Evolutionary conservation across 2,797 vertebrate species (phyloP).

Genomic region (Argyrosomus regius): DNA sequence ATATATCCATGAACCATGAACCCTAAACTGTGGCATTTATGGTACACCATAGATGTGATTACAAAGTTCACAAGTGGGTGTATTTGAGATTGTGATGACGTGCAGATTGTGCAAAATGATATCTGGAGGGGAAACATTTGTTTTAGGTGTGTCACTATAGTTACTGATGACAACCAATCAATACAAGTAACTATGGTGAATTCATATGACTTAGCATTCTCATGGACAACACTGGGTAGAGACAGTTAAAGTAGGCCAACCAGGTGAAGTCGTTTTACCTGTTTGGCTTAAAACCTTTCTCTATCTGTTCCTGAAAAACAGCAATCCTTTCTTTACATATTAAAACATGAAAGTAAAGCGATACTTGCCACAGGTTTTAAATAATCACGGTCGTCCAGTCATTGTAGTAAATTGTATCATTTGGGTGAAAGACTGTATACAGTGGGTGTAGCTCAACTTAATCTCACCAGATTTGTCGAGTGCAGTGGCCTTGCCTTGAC

Average conservation of each 20-base stretch:
- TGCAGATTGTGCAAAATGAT: neutral
- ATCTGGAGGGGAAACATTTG: neutral
- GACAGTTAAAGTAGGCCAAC: neutral
- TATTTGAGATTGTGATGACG: constrained; percentile 1
- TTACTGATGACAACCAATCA: neutral
- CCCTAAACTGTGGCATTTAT: constrained; percentile 7
- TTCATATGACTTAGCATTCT: neutral
- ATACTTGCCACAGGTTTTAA: neutral
- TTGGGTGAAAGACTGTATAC: neutral
- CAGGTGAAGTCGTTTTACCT: constrained; percentile 4
- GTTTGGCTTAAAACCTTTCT: neutral
- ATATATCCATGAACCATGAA: constrained; percentile 16
- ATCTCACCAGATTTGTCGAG: constrained; percentile 36
- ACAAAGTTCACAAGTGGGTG: constrained; percentile 10
- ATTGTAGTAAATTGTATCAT: neutral
- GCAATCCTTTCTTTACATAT: neutral
- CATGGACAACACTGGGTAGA: neutral
- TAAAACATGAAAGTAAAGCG: neutral
- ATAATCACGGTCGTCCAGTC: neutral
- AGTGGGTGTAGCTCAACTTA: constrained; percentile 11
- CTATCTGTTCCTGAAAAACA: neutral
- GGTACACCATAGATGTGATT: neutral
- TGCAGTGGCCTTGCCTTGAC: constrained; percentile 21
- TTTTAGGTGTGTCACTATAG: neutral
- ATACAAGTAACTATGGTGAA: neutral